phyloP scores from a whole-genome alignment of 2,797 vertebrate genomes.

The Garrulus glandarius region DNA sequence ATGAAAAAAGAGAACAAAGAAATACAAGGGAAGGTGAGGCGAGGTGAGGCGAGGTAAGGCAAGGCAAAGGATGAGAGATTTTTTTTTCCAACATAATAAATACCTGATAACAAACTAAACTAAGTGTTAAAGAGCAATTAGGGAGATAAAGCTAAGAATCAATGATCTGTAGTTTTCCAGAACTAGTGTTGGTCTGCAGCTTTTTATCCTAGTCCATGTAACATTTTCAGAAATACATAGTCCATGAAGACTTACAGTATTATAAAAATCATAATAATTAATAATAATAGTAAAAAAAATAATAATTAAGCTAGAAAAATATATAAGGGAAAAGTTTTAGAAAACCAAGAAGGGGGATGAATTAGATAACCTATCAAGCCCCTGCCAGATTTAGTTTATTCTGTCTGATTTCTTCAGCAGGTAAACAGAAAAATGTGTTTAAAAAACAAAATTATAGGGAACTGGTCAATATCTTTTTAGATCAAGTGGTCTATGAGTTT shows the following conservation, averaged over 20 bases:
- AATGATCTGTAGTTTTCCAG: background rate
- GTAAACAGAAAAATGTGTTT: background rate
- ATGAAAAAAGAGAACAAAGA: background rate
- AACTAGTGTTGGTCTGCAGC: background rate
- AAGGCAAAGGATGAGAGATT: background rate
- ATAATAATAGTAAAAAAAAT: background rate
- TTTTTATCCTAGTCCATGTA: background rate
- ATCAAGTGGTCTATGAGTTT: background rate
- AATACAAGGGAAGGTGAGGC: background rate
- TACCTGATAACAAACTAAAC: background rate
- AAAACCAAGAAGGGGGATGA: background rate
- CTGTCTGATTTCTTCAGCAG: background rate
- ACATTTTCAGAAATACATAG: background rate
- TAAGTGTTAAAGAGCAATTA: background rate
- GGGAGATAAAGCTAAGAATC: background rate
- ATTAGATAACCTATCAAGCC: background rate
- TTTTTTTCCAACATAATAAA: background rate
- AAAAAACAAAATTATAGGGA: background rate
- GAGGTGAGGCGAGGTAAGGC: fast-evolving
- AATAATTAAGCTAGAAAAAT: background rate
- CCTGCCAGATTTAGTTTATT: background rate
- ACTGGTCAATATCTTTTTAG: background rate
- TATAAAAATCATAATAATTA: background rate
- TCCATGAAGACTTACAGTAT: background rate
- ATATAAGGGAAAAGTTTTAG: background rate